Percentiles rank a stretch among this genome's conserved stretches.
Conservation (phyloP, 2,113 vertebrate genomes). For the Cichladusa arquata region DNA sequence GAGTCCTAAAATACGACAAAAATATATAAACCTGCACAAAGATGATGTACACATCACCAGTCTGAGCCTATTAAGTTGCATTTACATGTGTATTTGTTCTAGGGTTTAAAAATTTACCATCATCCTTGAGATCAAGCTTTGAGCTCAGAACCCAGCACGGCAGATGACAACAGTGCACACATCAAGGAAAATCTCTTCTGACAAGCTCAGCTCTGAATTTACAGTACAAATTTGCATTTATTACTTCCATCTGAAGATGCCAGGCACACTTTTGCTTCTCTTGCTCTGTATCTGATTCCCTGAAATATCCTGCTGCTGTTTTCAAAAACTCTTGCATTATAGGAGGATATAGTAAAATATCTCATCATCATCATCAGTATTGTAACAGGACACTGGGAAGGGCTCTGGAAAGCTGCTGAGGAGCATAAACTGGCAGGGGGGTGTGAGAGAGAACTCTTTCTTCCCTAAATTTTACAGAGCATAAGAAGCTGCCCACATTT, state of each 20-base stretch:
- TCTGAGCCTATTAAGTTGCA: neutral
- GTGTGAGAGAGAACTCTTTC: neutral
- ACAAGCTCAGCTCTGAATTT: neutral
- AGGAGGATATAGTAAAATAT: neutral
- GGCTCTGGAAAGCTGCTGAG: neutral
- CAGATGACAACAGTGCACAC: neutral
- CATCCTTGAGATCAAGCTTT: neutral
- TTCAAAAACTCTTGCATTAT: neutral
- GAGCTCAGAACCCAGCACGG: neutral
- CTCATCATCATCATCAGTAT: rapidly evolving
- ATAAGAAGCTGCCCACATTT: neutral
- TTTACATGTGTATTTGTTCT: neutral
- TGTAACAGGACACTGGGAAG: neutral
- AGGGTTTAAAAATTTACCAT: neutral
- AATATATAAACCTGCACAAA: neutral
- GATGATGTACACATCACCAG: rapidly evolving
- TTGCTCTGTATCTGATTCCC: neutral
- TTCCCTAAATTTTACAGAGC: neutral
- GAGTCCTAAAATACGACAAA: neutral
- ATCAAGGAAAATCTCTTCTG: neutral
- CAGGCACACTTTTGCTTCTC: neutral
- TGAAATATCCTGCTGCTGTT: neutral
- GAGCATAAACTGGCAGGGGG: neutral
- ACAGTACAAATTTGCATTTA: neutral
- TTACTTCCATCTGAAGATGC: neutral